Base-by-base conservation (phyloP, 2,113 vertebrate genomes). In the Trichechus manatus region DNA sequence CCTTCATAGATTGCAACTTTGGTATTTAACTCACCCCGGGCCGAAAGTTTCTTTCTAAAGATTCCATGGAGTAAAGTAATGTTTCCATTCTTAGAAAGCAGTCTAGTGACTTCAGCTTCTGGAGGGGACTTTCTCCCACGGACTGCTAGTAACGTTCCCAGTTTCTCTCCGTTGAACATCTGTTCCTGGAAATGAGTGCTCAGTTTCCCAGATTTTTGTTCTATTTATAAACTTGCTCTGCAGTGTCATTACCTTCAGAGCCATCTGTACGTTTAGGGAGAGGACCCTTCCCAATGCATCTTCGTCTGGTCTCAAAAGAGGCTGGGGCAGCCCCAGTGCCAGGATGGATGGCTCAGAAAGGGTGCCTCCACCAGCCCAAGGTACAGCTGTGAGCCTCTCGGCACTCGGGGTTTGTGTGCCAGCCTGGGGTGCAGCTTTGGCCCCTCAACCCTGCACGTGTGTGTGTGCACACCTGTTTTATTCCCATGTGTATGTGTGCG, bases 161-260 rank as follows among this genome's bases (percentile, higher is more conserved):
- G 15, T 59, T 56, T 63, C 42, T 92, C 80, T 96, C 94, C 39
- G 22, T 47, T 70, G 87, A 70, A 93, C 78, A 22, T 96, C 61
- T 80, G 27, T 80, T 53, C n/a, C 39, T 92, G 64, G 79, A 89
- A 85, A 36, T 42, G 1, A 29, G 20, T 77, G 27, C 22, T 83
- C 29, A 78, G 33, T 8, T 8, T 47, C 36, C 47, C 59, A 39
- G 82, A 78, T 22, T n/a, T 14, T 27, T 47, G 36, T 70, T 29
- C 33, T 23, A 10, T 70, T 50, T 63, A 59, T 82, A 29, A 75
- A 82, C 61, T 39, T 53, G 13, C 53, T 42, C 33, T 50, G n/a
- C 74, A 47, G 5, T 82, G 15, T 39, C 61, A 15, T 39, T 22
- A 63, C 33, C 22, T 13, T 84, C 9, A 1, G 42, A 23, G 31